These are phyloP conservation scores for Lepisosteus osseus DNA, from an alignment of 2,113 vertebrate genomes.

Conservation along the genomic window DNA sequence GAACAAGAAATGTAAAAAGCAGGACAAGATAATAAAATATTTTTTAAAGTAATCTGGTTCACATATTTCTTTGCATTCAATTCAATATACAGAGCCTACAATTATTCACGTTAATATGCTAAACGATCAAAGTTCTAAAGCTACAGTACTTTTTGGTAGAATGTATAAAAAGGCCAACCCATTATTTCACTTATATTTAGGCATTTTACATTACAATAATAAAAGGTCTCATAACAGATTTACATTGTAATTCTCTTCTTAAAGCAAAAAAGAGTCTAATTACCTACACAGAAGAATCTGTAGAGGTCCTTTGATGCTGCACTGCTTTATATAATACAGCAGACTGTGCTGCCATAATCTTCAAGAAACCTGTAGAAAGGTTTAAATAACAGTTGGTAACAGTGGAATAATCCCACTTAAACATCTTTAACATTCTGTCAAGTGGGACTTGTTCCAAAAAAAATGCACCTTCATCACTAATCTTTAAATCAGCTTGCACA, in stretches of 20 bases:
- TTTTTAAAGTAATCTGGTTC: not conserved
- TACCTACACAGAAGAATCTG: constrained; percentile 42
- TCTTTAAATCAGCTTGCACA: constrained; percentile 43
- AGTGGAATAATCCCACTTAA: constrained; percentile 51
- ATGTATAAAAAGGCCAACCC: not conserved
- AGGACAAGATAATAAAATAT: not conserved
- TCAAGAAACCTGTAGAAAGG: constrained; percentile 37
- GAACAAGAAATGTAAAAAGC: too few species aligned
- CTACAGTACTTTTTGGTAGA: not conserved
- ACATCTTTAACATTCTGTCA: constrained; percentile 43
- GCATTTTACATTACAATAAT: constrained; percentile 27
- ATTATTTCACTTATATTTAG: constrained; percentile 16
- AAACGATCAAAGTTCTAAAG: constrained; percentile 15
- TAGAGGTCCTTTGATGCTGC: constrained; percentile 33
- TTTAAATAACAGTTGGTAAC: constrained; percentile 43
- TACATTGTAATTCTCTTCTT: constrained; percentile 33
- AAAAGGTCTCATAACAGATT: constrained; percentile 36
- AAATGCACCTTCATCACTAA: constrained; percentile 28
- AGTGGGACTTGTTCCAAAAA: constrained; percentile 32
- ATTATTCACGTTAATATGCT: constrained; percentile 8
- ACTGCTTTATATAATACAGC: constrained; percentile 21
- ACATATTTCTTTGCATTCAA: not conserved
- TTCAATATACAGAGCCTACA: not conserved
- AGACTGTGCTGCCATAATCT: constrained; percentile 28
- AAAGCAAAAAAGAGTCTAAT: constrained; percentile 33